A percentile compares a stretch with the other conserved stretches of the same genome.
Evolutionary conservation across 2,797 vertebrate genomes (phyloP).

Genomic region (Etheostoma nigrum): DNA sequence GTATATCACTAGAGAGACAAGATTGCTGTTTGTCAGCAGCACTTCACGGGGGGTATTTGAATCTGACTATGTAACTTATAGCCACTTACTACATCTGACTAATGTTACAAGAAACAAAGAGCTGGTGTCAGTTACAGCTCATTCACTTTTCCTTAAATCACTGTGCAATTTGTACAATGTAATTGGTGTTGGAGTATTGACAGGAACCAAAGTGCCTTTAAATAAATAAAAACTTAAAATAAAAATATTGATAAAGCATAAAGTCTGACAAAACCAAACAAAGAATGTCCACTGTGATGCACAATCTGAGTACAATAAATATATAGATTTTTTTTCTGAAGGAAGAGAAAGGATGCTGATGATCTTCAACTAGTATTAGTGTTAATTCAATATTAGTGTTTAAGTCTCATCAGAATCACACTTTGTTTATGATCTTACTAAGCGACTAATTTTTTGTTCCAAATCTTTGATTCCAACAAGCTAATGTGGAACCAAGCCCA

Average conservation of each 20-base stretch:
- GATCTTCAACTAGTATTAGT: background rate
- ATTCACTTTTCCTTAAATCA: conserved; percentile 39
- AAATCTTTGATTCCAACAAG: background rate
- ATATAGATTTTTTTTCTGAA: background rate
- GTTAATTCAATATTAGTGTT: background rate
- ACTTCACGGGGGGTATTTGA: background rate
- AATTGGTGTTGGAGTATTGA: conserved; percentile 44
- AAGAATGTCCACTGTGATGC: background rate
- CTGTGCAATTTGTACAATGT: conserved; percentile 28
- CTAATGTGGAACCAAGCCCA: background rate
- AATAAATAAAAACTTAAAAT: conserved; percentile 14
- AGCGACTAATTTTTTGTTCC: background rate
- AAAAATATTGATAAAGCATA: background rate
- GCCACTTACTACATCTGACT: background rate
- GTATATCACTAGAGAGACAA: background rate
- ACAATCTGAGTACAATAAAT: background rate
- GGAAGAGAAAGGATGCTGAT: background rate
- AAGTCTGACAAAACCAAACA: background rate
- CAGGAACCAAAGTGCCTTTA: conserved; percentile 17
- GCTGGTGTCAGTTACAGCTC: conserved; percentile 36
- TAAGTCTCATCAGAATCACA: background rate
- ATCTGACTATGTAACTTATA: background rate
- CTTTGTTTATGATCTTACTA: background rate
- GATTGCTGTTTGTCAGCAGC: background rate
- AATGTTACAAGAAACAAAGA: conserved; percentile 18